A percentile compares a stretch with the other conserved stretches of the same genome.
Conservation (phyloP, 92 coral and sea anemone genomes). For the Siderastrea siderea region DNA sequence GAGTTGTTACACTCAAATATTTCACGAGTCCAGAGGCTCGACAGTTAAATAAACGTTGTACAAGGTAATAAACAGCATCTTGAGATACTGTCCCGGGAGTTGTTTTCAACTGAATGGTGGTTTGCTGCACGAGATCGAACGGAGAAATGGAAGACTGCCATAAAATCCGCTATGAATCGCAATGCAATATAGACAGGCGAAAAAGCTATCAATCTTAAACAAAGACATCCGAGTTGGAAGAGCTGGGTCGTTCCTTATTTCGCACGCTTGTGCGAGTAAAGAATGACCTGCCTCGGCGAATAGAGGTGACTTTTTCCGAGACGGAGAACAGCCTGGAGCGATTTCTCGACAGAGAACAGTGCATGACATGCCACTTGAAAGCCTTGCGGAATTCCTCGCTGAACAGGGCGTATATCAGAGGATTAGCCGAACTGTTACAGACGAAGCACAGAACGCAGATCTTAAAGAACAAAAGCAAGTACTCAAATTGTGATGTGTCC, state of each 20-base stretch:
- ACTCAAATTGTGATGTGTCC: slow-evolving; percentile 66
- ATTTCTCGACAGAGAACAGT: slow-evolving; percentile 42
- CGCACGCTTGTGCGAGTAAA: slow-evolving; percentile 38
- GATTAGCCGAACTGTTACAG: slow-evolving; percentile 95
- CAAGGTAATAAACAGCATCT: neutral
- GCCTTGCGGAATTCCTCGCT: slow-evolving; percentile 93
- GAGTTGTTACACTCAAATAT: too few relatives aligned
- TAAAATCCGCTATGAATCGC: too few relatives aligned
- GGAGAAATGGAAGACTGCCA: too few relatives aligned
- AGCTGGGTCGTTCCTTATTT: slow-evolving; percentile 23
- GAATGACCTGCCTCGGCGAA: slow-evolving; percentile 32
- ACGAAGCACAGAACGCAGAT: slow-evolving; percentile 83
- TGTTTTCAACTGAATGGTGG: too few relatives aligned
- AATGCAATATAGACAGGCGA: neutral
- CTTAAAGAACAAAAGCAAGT: slow-evolving; percentile 80
- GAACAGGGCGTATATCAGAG: slow-evolving; percentile 88
- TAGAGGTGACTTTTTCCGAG: slow-evolving; percentile 61
- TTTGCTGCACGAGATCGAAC: too few relatives aligned
- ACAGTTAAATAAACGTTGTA: neutral
- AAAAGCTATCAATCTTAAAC: slow-evolving; percentile 21
- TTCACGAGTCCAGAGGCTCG: too few relatives aligned
- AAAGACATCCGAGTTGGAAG: slow-evolving; percentile 34
- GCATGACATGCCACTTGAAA: slow-evolving; percentile 79
- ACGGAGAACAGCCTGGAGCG: slow-evolving; percentile 57
- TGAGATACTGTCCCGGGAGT: too few relatives aligned